Percentiles rank a stretch among this genome's conserved stretches.
Evolutionary conservation across 2,113 vertebrate genomes (phyloP).

Genomic region (Taurulus bubalis): DNA sequence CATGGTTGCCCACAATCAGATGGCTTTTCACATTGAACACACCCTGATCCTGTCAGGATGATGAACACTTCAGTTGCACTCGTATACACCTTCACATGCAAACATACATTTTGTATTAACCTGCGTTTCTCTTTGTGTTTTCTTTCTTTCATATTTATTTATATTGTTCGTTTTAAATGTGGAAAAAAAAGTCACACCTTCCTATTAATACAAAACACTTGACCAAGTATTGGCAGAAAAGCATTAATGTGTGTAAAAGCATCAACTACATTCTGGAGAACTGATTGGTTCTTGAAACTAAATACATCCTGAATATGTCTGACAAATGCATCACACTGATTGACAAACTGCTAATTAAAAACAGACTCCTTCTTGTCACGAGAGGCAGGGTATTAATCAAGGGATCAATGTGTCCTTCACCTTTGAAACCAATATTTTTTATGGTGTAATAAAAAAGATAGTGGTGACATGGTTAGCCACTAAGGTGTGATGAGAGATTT

Average conservation of each 20-base stretch:
- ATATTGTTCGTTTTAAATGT: neutral
- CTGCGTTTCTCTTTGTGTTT: slow-evolving; percentile 32
- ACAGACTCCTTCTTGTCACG: slow-evolving; percentile 25
- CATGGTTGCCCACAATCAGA: slow-evolving; percentile 69
- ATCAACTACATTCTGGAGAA: slow-evolving; percentile 26
- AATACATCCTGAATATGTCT: slow-evolving; percentile 22
- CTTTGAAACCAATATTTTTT: slow-evolving; percentile 13
- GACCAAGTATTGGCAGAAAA: slow-evolving; percentile 34
- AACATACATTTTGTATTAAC: slow-evolving; percentile 41
- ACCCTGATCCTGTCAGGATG: slow-evolving; percentile 61
- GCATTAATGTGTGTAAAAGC: slow-evolving; percentile 24
- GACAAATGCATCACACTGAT: slow-evolving; percentile 18
- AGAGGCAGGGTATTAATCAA: slow-evolving; percentile 25
- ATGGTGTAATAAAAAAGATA: neutral
- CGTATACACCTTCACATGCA: slow-evolving; percentile 27
- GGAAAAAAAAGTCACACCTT: slow-evolving; percentile 26
- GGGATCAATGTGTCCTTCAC: slow-evolving; percentile 9
- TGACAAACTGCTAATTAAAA: slow-evolving; percentile 35
- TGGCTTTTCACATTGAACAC: slow-evolving; percentile 67
- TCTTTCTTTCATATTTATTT: slow-evolving; percentile 27
- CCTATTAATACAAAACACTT: neutral
- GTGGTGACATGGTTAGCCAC: neutral
- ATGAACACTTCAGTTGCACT: slow-evolving; percentile 65
- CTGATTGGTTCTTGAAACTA: slow-evolving; percentile 13
- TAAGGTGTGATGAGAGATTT: neutral